Evolutionary conservation across 2,797 vertebrate genomes (phyloP), one percentile per base, ranked within the genome.

Genomic region (Phrynocephalus vlangalii): DNA sequence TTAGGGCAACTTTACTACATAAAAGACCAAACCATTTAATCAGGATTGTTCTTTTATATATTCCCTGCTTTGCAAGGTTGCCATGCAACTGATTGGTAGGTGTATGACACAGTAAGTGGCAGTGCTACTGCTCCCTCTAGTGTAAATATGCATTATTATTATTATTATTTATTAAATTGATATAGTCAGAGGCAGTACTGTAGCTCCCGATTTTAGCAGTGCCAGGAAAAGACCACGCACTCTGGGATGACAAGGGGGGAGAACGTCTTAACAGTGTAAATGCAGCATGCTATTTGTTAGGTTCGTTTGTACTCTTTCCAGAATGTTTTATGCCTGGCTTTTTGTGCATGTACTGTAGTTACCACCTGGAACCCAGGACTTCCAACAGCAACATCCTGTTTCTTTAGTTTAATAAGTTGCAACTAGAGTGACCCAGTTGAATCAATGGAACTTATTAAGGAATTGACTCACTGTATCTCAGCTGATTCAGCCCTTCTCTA

Each of bases 41-140:
- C 84, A 88, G 77, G 26, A 20, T 87, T 93, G 73, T 73, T 93
- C 93, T 92, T 92, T 87, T 89, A 83, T 66, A 88, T 81, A 6
- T 81, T 66, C 83, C 82, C 15, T 89, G 77, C 90, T 88, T 11
- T 52, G 89, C 33, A 88, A 92, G 91, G 84, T 67, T 92, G 1
- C 83, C 90, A 87, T 66, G 91, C 60, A 84, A 88, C 83, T 67
- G 85, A 88, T 48, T 90, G 84, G 67, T 48, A 78, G 60, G 81
- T 48, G 22, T 85, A 83, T 79, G 83, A 79, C 86, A 79, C 87
- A 94, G 82, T 1, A 83, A 95, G 94, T 70, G 77, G 86, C 30
- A 79, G 91, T 95, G 88, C 87, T 95, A 94, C 79, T 97, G 96
- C 96, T 96, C 96, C 96, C 96, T 96, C 97, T 97, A 94, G 94